Evolutionary conservation across 2,888 invertebrate species (phyloP), one percentile per base, ranked within the genome.

Genomic region (Xestia sexstrigata): DNA sequence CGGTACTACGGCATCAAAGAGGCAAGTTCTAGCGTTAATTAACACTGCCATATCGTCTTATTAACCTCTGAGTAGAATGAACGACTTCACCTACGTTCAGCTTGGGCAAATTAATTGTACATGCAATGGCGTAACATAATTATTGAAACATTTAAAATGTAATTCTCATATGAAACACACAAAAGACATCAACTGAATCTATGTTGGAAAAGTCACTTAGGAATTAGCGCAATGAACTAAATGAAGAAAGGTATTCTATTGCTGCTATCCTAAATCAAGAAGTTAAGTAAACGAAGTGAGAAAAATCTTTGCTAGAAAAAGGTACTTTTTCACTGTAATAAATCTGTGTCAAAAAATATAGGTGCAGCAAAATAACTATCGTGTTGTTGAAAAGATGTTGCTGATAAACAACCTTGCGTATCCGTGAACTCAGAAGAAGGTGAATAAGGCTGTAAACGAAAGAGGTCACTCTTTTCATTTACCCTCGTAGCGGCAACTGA

Each of bases 1-100:
- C 66, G 74, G 35, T 26, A 49, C n/a, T 66, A 58, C 26, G 49
- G 26, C 58, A 58, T 66, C 78, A 79, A 60, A 73, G 52, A 70
- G 7, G 30, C 45, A 66, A 45, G 49, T 23, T 66, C 23, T 45
- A 26, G 17, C 49, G 58, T 26, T 79, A 78, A 78, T 78, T 60
- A 79, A 79, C 74, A 58, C 42, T 45, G 26, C 80, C 74, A 67
- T 66, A 58, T 39, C 45, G 58, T 60, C 42, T 66, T 60, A 80
- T 74, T 79, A 74, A 74, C 66, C 35, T 60, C 35, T 5, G 35
- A 39, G 66, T 45, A 78, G 80, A 74, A 73, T 58, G 9, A 58
- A 78, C 49, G 49, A 42, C 26, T 79, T 74, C 42, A 7, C 35
- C 26, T 49, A 65, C 13, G 39, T n/a, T 35, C 23, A 20, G 20